These are phyloP conservation scores for Coptodon bakossiorum DNA, from an alignment of 2,113 vertebrate genomes.

Conservation along the genomic window DNA sequence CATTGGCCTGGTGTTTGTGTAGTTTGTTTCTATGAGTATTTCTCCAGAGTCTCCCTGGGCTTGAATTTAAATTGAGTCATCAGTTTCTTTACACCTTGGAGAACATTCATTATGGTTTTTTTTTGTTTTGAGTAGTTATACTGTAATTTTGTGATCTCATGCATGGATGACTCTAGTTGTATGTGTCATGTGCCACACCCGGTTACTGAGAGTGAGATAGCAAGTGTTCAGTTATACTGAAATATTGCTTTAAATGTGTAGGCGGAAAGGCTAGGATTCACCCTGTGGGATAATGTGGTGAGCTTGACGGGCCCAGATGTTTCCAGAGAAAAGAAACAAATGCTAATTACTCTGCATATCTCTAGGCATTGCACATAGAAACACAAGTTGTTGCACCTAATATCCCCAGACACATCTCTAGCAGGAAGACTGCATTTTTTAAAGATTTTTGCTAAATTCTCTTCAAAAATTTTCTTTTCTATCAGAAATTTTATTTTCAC, in stretches of 20 bases:
- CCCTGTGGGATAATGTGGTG: slow-evolving; percentile 47
- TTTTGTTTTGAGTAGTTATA: not conserved
- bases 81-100: slow-evolving; percentile 28
- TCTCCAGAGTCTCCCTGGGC: slow-evolving; percentile 9
- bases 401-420: slow-evolving; percentile 21
- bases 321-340: slow-evolving; percentile 64
- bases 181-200: not conserved
- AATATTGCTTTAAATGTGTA: slow-evolving; percentile 30
- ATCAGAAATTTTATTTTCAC: not conserved
- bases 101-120: not conserved
- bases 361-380: slow-evolving; percentile 39
- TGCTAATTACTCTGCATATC: slow-evolving; percentile 63
- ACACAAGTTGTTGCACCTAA: slow-evolving; percentile 27
- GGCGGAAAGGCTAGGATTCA: slow-evolving; percentile 39
- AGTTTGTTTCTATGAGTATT: slow-evolving; percentile 31
- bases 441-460: not conserved
- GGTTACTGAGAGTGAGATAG: not conserved
- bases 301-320: slow-evolving; percentile 66
- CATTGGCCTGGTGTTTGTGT: slow-evolving; percentile 21
- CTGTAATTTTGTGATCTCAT: slow-evolving; percentile 8
- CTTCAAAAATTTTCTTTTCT: not conserved
- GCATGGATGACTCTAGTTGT: not conserved
- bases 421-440: not conserved
- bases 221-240: slow-evolving; percentile 24
- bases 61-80: slow-evolving; percentile 39